phyloP scores from a whole-genome alignment of 1,140 invertebrate species.

The Brachionus paranguensis region DNA sequence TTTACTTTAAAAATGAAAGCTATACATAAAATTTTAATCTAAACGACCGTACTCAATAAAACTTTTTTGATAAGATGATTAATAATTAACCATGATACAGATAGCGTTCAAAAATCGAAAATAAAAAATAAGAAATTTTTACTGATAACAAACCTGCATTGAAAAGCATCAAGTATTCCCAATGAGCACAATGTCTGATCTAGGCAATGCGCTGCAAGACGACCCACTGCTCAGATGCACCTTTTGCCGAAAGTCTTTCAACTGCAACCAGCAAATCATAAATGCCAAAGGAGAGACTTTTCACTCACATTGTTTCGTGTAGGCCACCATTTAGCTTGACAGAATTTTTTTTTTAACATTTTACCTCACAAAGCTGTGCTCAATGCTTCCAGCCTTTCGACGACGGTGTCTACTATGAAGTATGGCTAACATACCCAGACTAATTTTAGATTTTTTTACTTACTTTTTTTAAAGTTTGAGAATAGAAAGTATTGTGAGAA shows the following conservation, averaged over 20 bases:
- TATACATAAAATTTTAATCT: background rate
- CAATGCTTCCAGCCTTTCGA: slow-evolving; percentile 97
- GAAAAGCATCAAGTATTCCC: background rate
- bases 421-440: slow-evolving; percentile 41
- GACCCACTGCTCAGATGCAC: background rate
- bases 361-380: slow-evolving; percentile 69
- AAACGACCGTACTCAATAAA: background rate
- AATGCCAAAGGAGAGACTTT: slow-evolving; percentile 96
- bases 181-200: background rate
- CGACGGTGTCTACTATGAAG: slow-evolving; percentile 93
- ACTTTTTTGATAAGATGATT: background rate
- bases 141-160: background rate
- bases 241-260: slow-evolving; percentile 67
- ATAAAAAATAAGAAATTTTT: background rate
- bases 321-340: slow-evolving; percentile 58
- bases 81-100: background rate
- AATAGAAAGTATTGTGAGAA: slow-evolving; percentile 98
- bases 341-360: background rate
- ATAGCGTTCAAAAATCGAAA: background rate
- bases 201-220: background rate
- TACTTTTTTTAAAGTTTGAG: slow-evolving; percentile 68
- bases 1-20: background rate
- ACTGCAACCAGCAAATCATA: slow-evolving; percentile 90
- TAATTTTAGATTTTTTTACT: slow-evolving; percentile 41
- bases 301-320: slow-evolving; percentile 99